phyloP scores from a whole-genome alignment of 2,888 invertebrate species.

The Schrankia costaestrigalis region DNA sequence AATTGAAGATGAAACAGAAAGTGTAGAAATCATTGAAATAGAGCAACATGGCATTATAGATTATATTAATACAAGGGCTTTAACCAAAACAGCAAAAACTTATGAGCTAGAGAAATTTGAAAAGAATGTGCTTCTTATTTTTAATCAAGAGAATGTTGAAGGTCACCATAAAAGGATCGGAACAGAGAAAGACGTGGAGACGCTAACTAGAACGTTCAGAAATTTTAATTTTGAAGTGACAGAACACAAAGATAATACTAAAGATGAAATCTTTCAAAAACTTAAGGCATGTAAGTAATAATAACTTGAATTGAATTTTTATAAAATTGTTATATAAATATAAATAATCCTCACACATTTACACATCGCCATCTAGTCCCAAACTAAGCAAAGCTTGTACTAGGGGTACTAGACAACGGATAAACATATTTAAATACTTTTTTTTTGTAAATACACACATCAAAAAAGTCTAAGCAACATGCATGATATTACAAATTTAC shows the following conservation, averaged over 20 bases:
- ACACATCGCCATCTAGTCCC: too few species aligned
- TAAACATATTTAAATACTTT: too few species aligned
- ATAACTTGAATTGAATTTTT: background rate
- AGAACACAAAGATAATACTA: slow-evolving; percentile 46
- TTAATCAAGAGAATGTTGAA: slow-evolving; percentile 54
- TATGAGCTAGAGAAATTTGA: slow-evolving; percentile 60
- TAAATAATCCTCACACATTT: too few species aligned
- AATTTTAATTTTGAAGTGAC: slow-evolving; percentile 52
- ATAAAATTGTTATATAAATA: too few species aligned
- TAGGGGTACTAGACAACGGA: too few species aligned
- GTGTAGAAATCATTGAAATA: too few species aligned
- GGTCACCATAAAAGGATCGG: slow-evolving; percentile 51
- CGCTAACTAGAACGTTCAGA: slow-evolving; percentile 46
- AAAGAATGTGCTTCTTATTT: slow-evolving; percentile 58
- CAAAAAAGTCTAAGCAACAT: too few species aligned
- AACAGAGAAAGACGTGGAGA: slow-evolving; percentile 51
- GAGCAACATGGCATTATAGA: too few species aligned
- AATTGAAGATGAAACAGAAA: too few species aligned
- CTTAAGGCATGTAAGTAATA: slow-evolving; percentile 48
- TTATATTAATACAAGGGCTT: slow-evolving; percentile 31
- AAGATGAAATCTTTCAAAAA: slow-evolving; percentile 43
- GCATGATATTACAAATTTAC: too few species aligned
- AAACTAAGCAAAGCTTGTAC: too few species aligned
- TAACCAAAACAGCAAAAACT: slow-evolving; percentile 46
- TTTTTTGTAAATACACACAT: too few species aligned